These are phyloP conservation scores for Battus philenor DNA, from an alignment of 1,140 invertebrate species.

Conservation along the genomic window DNA sequence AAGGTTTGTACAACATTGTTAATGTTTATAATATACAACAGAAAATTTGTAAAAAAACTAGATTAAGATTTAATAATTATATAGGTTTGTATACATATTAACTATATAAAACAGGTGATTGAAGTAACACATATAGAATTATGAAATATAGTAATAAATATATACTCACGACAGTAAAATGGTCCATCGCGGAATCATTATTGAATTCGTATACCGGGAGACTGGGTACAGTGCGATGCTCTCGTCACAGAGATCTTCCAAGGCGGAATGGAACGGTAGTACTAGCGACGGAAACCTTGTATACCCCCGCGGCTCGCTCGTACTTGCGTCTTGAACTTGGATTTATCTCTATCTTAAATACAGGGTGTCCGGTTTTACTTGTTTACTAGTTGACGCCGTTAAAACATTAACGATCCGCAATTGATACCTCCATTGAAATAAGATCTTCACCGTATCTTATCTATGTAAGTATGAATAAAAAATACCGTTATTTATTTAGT, in stretches of 20 bases:
- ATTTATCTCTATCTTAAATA: slow-evolving; percentile 69
- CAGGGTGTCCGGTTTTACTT: slow-evolving; percentile 40
- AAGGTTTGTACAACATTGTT: too few relatives aligned
- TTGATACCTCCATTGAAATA: slow-evolving; percentile 5
- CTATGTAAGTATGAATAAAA: too few relatives aligned
- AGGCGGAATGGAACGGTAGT: slow-evolving; percentile 47
- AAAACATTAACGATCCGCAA: slow-evolving; percentile 2
- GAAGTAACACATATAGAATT: too few relatives aligned
- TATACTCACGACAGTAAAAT: slow-evolving; percentile 38
- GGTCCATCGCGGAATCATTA: slow-evolving; percentile 25
- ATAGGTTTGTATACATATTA: too few relatives aligned
- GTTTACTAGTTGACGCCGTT: slow-evolving; percentile 22
- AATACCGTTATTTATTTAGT: too few relatives aligned
- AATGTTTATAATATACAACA: too few relatives aligned
- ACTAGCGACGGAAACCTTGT: slow-evolving; percentile 57
- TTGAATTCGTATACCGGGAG: neutral
- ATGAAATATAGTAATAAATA: slow-evolving; percentile 17
- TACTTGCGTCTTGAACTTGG: slow-evolving; percentile 71
- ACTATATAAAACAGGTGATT: too few relatives aligned
- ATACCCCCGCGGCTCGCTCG: slow-evolving; percentile 54
- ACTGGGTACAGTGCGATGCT: slow-evolving; percentile 10
- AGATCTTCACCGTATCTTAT: too few relatives aligned
- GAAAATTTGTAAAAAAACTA: too few relatives aligned
- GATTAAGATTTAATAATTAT: too few relatives aligned
- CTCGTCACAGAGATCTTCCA: slow-evolving; percentile 10